Evolutionary conservation across 2,113 vertebrate genomes (phyloP).

Genomic region (Cyprinus carpio): DNA sequence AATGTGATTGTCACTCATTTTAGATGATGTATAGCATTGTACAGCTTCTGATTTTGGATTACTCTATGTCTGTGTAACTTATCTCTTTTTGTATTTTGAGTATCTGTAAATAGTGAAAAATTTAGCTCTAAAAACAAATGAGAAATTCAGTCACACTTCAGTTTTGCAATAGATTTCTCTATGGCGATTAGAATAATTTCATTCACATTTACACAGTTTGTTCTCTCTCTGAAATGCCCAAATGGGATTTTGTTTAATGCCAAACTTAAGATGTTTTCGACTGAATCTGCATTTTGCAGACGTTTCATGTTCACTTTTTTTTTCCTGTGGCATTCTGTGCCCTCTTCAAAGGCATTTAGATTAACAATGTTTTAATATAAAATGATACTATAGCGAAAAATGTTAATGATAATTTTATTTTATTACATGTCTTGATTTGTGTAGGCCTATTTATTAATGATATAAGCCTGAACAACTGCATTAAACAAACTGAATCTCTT

Average conservation of each 20-base stretch:
- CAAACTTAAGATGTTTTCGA: slow-evolving; percentile 61
- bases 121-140: background rate
- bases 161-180: background rate
- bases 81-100: slow-evolving; percentile 73
- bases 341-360: background rate
- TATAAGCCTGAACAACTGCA: slow-evolving; percentile 81
- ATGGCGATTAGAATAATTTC: background rate
- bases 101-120: slow-evolving; percentile 44
- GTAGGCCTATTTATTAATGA: slow-evolving; percentile 76
- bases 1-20: slow-evolving; percentile 24
- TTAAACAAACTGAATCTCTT: slow-evolving; percentile 55
- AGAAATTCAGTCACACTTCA: background rate
- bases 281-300: slow-evolving; percentile 80
- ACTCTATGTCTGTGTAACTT: slow-evolving; percentile 68
- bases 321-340: slow-evolving; percentile 17
- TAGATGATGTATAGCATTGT: slow-evolving; percentile 53
- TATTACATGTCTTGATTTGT: slow-evolving; percentile 58
- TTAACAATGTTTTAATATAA: slow-evolving; percentile 58
- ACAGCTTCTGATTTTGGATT: slow-evolving; percentile 56
- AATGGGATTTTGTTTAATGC: background rate
- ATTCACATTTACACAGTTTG: slow-evolving; percentile 31
- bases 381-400: slow-evolving; percentile 71
- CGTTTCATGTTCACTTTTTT: slow-evolving; percentile 56
- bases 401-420: slow-evolving; percentile 66
- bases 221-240: background rate